Base-by-base conservation (phyloP, 2,113 vertebrate species). In the Psittacara wagleri region DNA sequence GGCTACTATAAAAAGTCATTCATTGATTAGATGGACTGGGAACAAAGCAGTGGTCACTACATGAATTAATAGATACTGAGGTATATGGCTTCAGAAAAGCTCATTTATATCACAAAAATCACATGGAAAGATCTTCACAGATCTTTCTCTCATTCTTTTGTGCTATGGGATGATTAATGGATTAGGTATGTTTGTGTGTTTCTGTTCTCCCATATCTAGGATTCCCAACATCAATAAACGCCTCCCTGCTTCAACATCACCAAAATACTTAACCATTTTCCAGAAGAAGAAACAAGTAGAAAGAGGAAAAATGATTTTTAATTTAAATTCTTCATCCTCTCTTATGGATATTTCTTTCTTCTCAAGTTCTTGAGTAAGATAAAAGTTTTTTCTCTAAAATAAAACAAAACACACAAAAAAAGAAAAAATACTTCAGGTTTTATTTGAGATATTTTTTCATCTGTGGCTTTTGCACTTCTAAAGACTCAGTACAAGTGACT, bases 381-480 rank as follows among this genome's bases (percentile, higher is more conserved):
- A 77, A 59, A 83, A 37, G 5, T 9, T 83, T 2, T 39, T 85
- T 75, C 23, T 68, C 17, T 57, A 76, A 91, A 92, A 57, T 31
- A 46, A 68, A 85, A 15, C 1, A 70, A 81, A 72, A 37, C 7
- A 13, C 22, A 25, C 11, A 14, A 29, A 64, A 55, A 37, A 85
- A 78, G 9, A 61, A 91, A 77, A 84, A 64, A n/a, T 39, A 4
- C 11, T 76, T 94, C 6, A 12, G 17, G 7, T 57, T 37, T 96
- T 48, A 72, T 61, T 68, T 67, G 54, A 66, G 77, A 49, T 11
- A 18, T 11, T 22, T 54, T 74, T 94, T 70, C 35, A 61, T 72
- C 44, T 48, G 19, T 55, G 48, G 11, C 8, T 95, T 97, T 97
- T 91, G 61, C 88, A 33, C 10, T 88, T 94, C 70, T 75, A 95